phyloP scores from a whole-genome alignment of 2,113 vertebrate species.

The Ciconia boyciana region DNA sequence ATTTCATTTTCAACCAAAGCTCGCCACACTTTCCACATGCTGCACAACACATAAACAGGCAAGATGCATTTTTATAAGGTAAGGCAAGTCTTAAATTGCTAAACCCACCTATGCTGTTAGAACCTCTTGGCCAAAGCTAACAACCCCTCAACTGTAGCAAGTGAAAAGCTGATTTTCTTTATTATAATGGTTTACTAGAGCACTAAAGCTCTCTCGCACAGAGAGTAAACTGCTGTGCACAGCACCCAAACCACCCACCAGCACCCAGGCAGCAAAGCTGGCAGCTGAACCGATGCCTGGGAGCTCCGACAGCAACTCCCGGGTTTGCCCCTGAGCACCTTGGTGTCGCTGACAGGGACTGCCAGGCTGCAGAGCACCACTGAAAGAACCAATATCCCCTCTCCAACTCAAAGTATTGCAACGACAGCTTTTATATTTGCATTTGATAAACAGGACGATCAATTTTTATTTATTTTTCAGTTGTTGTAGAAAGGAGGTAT shows the following conservation, averaged over 20 bases:
- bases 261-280: background rate
- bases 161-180: background rate
- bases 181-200: background rate
- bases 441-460: rapidly evolving
- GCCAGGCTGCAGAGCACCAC: background rate
- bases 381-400: background rate
- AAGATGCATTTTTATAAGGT: background rate
- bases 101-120: background rate
- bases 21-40: background rate
- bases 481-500: background rate
- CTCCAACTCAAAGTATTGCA: background rate
- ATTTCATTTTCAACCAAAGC: background rate
- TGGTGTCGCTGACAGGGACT: background rate
- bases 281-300: rapidly evolving
- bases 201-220: background rate
- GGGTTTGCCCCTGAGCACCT: background rate
- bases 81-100: background rate
- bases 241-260: background rate
- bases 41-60: background rate
- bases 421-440: background rate
- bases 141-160: background rate
- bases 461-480: background rate
- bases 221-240: background rate
- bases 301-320: background rate
- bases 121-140: background rate